These are phyloP conservation scores for Poecilia gillii DNA, from an alignment of 2,797 vertebrate species.

Conservation along the genomic window DNA sequence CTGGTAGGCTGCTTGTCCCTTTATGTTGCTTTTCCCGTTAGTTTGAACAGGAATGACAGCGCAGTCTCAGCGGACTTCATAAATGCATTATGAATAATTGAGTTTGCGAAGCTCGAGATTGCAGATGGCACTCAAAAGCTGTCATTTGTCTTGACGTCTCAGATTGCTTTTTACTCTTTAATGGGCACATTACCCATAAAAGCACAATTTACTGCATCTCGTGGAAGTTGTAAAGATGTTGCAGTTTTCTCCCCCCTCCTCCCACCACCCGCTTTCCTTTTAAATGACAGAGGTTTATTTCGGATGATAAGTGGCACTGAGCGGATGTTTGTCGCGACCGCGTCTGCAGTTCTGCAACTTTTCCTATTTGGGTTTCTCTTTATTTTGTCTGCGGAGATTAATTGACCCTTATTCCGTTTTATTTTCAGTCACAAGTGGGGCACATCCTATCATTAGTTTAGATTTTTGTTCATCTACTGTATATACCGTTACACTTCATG, in stretches of 20 bases:
- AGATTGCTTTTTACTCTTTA: constrained; percentile 82
- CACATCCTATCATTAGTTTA: constrained; percentile 35
- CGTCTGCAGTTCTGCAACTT: constrained; percentile 15
- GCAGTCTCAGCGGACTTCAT: constrained; percentile 81
- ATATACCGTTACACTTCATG: constrained; percentile 44
- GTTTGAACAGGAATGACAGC: constrained; percentile 77
- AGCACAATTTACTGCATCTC: constrained; percentile 76
- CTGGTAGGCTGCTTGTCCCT: constrained; percentile 63
- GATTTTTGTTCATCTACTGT: constrained; percentile 43
- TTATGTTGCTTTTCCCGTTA: constrained; percentile 72
- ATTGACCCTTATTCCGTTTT: constrained; percentile 50
- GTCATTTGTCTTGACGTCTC: constrained; percentile 83
- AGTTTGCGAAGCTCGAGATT: constrained; percentile 82
- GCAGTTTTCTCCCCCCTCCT: constrained; percentile 24
- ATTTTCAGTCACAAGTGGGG: constrained; percentile 57
- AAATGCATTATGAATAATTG: constrained; percentile 85
- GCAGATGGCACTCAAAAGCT: constrained; percentile 82
- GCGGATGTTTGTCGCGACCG: constrained; percentile 27
- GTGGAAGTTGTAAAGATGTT: constrained; percentile 76
- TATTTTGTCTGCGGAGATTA: constrained; percentile 41
- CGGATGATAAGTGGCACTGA: constrained; percentile 48
- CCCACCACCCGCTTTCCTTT: constrained; percentile 14
- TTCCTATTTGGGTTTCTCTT: constrained; percentile 35
- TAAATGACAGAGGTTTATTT: constrained; percentile 65
- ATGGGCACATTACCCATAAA: constrained; percentile 82